Percentiles rank a stretch among this genome's conserved stretches.
Evolutionary conservation across 2,113 vertebrate genomes (phyloP).

Genomic region (Xiphorhynchus elegans): DNA sequence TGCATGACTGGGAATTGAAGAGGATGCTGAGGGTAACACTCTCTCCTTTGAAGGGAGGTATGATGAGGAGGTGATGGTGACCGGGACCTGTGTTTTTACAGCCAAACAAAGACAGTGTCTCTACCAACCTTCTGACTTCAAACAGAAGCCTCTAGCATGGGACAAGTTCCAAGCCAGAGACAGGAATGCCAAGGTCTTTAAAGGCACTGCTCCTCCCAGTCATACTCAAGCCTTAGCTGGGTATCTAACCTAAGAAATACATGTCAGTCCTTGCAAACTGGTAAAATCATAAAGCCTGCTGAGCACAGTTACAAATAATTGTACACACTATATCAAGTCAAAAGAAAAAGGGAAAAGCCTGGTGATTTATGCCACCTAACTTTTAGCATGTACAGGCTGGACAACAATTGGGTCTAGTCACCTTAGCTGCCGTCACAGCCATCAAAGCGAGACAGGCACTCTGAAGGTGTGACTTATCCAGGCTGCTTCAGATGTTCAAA

Average conservation of each 20-base stretch:
- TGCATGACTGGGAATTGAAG: rapidly evolving
- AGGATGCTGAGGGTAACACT: neutral
- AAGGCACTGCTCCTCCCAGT: neutral
- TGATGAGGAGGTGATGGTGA: neutral
- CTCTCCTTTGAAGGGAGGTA: neutral
- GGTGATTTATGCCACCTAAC: neutral
- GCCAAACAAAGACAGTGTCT: neutral
- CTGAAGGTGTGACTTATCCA: neutral
- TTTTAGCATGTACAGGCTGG: neutral
- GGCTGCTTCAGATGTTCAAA: constrained; percentile 8
- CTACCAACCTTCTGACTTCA: neutral
- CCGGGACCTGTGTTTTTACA: neutral
- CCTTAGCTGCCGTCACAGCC: neutral
- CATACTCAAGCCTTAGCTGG: neutral
- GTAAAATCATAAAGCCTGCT: neutral
- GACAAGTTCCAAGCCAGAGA: neutral
- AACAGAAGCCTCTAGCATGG: neutral
- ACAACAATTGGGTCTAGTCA: neutral
- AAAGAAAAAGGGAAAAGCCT: neutral
- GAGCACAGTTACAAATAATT: neutral
- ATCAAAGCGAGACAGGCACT: neutral
- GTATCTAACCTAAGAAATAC: neutral
- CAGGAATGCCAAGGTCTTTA: neutral
- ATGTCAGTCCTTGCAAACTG: neutral
- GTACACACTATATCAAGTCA: neutral